Evolutionary conservation across 1,140 invertebrate genomes (phyloP).

Genomic region (Ips typographus): DNA sequence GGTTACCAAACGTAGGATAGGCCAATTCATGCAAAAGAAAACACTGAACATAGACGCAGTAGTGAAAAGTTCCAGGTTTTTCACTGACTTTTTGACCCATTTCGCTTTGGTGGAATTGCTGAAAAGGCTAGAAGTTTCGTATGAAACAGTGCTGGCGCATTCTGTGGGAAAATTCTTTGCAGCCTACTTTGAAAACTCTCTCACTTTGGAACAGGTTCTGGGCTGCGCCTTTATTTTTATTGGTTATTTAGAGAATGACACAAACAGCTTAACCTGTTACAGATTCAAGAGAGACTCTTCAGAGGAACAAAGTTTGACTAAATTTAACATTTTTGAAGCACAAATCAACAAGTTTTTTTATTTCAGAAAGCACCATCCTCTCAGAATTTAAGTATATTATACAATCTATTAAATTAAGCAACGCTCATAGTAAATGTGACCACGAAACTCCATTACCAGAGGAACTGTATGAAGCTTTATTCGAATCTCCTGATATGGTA

Average conservation of each 20-base stretch:
- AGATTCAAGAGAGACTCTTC: background rate
- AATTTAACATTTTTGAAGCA: too few species aligned
- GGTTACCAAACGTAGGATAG: too few species aligned
- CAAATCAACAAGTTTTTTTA: background rate
- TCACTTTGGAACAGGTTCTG: conserved; percentile 79
- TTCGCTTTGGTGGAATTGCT: conserved; percentile 77
- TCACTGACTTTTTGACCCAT: conserved; percentile 61
- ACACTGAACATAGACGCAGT: conserved; percentile 47
- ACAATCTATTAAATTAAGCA: background rate
- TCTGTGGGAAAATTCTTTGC: conserved; percentile 79
- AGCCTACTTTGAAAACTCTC: conserved; percentile 79
- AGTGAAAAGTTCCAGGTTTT: background rate
- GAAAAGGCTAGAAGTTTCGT: conserved; percentile 62
- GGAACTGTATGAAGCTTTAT: too few species aligned
- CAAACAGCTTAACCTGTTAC: background rate
- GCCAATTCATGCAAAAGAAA: background rate
- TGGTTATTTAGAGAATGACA: background rate
- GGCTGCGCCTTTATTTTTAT: conserved; percentile 16
- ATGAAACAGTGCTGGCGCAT: conserved; percentile 80
- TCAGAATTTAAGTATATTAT: background rate
- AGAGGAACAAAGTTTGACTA: background rate
- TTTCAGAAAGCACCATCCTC: background rate
- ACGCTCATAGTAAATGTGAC: background rate
- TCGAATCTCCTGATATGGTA: too few species aligned
- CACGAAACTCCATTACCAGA: too few species aligned